Evolutionary conservation across 2,113 vertebrate genomes (phyloP).

Genomic region (Puffinus mauretanicus): DNA sequence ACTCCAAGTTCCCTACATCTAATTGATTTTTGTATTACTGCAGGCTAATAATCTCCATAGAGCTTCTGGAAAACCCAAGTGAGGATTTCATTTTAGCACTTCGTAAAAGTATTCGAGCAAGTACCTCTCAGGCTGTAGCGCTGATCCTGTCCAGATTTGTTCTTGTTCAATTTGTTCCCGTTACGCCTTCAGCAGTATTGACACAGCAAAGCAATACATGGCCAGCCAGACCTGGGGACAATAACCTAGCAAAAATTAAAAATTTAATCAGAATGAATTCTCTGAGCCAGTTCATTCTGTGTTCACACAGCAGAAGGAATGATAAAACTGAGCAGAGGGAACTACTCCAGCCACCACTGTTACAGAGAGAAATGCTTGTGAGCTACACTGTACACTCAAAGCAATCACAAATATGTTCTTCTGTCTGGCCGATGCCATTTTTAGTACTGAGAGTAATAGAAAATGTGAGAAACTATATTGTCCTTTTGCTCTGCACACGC

Average conservation of each 20-base stretch:
- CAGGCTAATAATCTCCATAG: neutral
- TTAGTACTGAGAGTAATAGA: neutral
- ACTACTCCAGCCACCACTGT: neutral
- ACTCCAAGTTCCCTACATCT: neutral
- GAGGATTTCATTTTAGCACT: neutral
- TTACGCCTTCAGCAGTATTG: neutral
- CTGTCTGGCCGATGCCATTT: neutral
- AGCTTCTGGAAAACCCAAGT: neutral
- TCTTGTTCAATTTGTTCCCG: neutral
- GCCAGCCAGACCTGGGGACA: neutral
- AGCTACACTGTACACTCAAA: neutral
- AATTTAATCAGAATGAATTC: neutral
- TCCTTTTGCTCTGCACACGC: neutral
- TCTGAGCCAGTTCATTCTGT: neutral
- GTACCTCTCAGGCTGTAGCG: neutral
- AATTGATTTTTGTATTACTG: conserved; percentile 15
- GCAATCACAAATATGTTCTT: neutral
- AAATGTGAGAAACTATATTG: neutral
- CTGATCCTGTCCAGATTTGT: neutral
- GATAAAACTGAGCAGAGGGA: neutral
- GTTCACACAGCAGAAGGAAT: neutral
- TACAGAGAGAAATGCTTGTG: neutral
- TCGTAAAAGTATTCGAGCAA: neutral
- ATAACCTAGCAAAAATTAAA: neutral
- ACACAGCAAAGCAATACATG: neutral